These are phyloP conservation scores for Eurytoma adleriae DNA, from an alignment of 2,888 invertebrate genomes.

Conservation along the genomic window DNA sequence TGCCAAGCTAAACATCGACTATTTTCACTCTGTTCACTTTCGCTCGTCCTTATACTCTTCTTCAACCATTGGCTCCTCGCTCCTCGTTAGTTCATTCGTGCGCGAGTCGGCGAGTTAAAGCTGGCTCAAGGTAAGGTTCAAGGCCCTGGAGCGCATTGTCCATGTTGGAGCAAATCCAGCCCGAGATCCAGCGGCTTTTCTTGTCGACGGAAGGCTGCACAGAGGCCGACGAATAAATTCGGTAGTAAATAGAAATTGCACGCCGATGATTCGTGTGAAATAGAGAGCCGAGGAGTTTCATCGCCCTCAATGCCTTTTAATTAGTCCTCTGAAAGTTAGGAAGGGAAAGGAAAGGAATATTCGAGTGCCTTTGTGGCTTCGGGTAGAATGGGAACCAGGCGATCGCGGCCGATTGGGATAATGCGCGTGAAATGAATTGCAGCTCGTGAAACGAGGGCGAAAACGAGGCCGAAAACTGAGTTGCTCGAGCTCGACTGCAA, in stretches of 20 bases:
- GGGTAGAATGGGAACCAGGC: constrained; percentile 60
- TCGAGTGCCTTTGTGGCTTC: constrained; percentile 1
- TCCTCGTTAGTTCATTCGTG: too few species aligned
- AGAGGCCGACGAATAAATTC: too few species aligned
- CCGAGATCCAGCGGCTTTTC: too few species aligned
- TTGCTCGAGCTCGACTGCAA: not conserved
- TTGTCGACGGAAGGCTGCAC: too few species aligned
- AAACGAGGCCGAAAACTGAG: not conserved
- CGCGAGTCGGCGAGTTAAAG: not conserved
- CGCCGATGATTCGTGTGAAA: constrained; percentile 52
- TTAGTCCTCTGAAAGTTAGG: constrained; percentile 48
- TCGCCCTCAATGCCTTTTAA: constrained; percentile 39
- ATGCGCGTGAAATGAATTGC: constrained; percentile 50
- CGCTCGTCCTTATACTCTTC: too few species aligned
- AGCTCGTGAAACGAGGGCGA: not conserved
- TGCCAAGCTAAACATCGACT: not conserved
- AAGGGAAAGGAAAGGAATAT: constrained; percentile 21
- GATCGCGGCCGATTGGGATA: constrained; percentile 62
- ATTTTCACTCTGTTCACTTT: too few species aligned
- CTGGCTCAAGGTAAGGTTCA: constrained; percentile 57
- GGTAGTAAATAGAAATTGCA: constrained; percentile 38
- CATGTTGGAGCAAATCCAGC: too few species aligned
- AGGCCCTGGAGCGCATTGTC: constrained; percentile 66
- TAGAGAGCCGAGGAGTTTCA: constrained; percentile 25
- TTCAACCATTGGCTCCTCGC: too few species aligned